Evolutionary conservation across 2,797 vertebrate genomes (phyloP).

Genomic region (Buceros bicornis): DNA sequence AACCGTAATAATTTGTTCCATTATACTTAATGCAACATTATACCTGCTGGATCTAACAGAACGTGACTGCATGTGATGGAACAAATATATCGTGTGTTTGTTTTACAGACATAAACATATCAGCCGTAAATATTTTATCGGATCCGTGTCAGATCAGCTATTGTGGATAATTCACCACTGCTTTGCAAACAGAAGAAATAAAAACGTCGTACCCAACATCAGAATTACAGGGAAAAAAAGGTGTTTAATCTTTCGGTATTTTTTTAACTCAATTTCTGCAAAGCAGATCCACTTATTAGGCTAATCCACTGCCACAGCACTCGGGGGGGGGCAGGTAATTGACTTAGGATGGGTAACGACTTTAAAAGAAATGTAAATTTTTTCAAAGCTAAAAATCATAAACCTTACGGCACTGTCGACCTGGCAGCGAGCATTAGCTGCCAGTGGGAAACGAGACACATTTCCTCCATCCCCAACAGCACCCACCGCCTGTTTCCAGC

Average conservation of each 20-base stretch:
- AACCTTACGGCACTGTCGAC: not conserved
- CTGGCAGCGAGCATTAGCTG: not conserved
- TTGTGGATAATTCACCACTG: not conserved
- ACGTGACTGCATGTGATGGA: not conserved
- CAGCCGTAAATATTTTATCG: not conserved
- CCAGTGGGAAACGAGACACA: not conserved
- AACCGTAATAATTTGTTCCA: not conserved
- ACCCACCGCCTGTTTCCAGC: not conserved
- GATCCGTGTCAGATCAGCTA: not conserved
- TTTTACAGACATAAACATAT: not conserved
- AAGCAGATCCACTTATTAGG: not conserved
- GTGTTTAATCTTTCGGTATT: not conserved
- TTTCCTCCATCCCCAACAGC: not conserved
- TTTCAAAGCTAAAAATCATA: not conserved
- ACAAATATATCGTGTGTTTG: not conserved
- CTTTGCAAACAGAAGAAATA: not conserved
- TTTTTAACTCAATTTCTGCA: slow-evolving; percentile 5
- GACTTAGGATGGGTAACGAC: not conserved
- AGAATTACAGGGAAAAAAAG: not conserved
- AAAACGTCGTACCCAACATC: not conserved
- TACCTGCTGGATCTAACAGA: not conserved
- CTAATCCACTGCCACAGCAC: not conserved
- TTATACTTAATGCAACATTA: not conserved
- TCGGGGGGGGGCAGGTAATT: not conserved
- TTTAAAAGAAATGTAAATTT: not conserved